Evolutionary conservation across 1,140 invertebrate genomes (phyloP).

Genomic region (Triops cancriformis): DNA sequence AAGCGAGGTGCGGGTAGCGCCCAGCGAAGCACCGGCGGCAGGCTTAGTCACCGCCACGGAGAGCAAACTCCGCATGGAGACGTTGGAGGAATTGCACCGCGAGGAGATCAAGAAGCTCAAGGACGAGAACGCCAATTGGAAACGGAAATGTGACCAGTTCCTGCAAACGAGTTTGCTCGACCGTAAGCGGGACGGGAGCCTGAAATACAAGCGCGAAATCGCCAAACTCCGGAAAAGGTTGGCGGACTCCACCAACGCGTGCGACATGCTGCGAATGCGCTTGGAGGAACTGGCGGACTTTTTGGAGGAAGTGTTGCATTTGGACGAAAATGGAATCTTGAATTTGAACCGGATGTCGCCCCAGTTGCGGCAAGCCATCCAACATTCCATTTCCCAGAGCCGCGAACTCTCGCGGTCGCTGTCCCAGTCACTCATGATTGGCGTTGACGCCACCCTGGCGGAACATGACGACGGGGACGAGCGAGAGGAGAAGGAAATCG

Average conservation of each 20-base stretch:
- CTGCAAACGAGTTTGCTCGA: slow-evolving; percentile 14
- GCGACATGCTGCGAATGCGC: slow-evolving; percentile 51
- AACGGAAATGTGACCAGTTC: slow-evolving; percentile 36
- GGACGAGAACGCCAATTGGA: slow-evolving; percentile 35
- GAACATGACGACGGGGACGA: neutral
- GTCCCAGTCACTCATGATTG: slow-evolving; percentile 35
- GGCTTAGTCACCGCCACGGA: neutral
- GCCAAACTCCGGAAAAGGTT: slow-evolving; percentile 31
- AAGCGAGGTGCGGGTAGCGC: neutral
- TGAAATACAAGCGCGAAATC: slow-evolving; percentile 33
- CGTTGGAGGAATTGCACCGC: slow-evolving; percentile 12
- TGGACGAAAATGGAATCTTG: slow-evolving; percentile 44
- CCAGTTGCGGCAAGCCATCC: slow-evolving; percentile 43
- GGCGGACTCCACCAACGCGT: slow-evolving; percentile 53
- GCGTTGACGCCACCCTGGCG: slow-evolving; percentile 29
- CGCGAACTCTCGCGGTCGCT: slow-evolving; percentile 49
- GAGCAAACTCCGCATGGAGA: neutral
- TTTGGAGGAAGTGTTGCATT: slow-evolving; percentile 56
- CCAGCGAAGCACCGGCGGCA: neutral
- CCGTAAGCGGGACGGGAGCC: neutral
- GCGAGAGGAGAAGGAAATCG: slow-evolving; percentile 27
- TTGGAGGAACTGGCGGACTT: slow-evolving; percentile 61
- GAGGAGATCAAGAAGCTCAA: slow-evolving; percentile 26
- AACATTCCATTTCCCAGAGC: slow-evolving; percentile 47
- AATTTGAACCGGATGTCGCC: slow-evolving; percentile 43